A percentile compares a stretch with the other conserved stretches of the same genome.
Evolutionary conservation across 2,888 invertebrate genomes (phyloP).

Genomic region (Steromphala cineraria): DNA sequence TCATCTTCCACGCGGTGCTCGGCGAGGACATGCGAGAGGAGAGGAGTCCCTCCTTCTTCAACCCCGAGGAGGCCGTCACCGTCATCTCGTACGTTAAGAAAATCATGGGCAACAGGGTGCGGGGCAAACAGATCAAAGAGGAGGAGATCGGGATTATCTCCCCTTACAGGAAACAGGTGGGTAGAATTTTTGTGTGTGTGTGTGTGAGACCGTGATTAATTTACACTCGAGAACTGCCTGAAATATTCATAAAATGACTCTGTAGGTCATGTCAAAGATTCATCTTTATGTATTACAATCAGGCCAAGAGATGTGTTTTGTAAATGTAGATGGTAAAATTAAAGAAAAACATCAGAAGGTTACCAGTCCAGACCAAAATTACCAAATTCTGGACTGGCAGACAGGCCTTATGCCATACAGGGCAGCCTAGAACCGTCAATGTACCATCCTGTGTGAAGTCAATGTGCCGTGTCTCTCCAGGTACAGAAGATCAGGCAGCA

Average conservation of each 20-base stretch:
- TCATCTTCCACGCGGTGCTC: conserved; percentile 65
- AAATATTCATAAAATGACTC: too few relatives aligned
- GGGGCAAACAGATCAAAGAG: conserved; percentile 42
- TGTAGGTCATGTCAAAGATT: too few relatives aligned
- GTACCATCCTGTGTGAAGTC: too few relatives aligned
- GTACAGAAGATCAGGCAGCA: conserved; percentile 62
- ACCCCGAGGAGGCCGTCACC: conserved; percentile 59
- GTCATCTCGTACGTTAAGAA: conserved; percentile 57
- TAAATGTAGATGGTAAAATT: too few relatives aligned
- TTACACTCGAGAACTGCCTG: background rate
- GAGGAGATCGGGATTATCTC: conserved; percentile 67
- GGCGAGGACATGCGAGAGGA: conserved; percentile 67
- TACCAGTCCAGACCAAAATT: too few relatives aligned
- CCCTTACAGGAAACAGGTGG: conserved; percentile 70
- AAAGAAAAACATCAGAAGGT: too few relatives aligned
- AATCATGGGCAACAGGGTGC: conserved; percentile 32
- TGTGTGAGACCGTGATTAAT: background rate
- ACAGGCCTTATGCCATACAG: too few relatives aligned
- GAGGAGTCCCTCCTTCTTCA: conserved; percentile 70
- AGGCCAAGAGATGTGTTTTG: too few relatives aligned
- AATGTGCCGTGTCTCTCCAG: conserved; percentile 33
- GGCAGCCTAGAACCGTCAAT: too few relatives aligned
- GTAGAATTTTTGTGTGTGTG: background rate
- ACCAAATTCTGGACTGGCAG: too few relatives aligned
- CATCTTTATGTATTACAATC: too few relatives aligned